Conservation (phyloP, 2,113 vertebrate species). For the Hypomesus transpacificus region DNA sequence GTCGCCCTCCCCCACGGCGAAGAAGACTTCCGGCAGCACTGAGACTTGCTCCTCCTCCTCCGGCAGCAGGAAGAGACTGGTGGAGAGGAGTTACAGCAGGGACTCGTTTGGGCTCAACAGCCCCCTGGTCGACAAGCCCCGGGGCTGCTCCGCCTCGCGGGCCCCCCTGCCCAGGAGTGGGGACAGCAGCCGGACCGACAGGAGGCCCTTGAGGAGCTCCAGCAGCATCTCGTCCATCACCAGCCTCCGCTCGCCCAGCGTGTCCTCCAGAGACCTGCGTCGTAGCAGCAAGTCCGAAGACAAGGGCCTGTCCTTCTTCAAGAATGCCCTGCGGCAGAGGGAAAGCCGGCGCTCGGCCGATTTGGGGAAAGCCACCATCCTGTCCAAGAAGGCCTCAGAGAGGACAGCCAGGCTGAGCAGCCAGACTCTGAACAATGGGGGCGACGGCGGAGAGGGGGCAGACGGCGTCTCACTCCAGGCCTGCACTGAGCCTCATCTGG, state of each 20-base stretch:
- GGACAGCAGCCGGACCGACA: conserved; percentile 64
- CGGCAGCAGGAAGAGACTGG: conserved; percentile 75
- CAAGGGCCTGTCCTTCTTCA: conserved; percentile 94
- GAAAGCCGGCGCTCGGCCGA: conserved; percentile 90
- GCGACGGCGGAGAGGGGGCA: conserved; percentile 54
- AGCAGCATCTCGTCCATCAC: conserved; percentile 89
- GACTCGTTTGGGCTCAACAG: conserved; percentile 81
- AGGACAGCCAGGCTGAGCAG: conserved; percentile 71
- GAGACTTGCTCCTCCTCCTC: conserved; percentile 61
- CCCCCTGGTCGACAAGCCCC: conserved; percentile 73
- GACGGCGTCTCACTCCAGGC: conserved; percentile 59
- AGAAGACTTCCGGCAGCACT: conserved; percentile 59
- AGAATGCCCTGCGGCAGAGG: conserved; percentile 90
- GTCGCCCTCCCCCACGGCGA: conserved; percentile 73
- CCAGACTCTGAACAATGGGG: conserved; percentile 59
- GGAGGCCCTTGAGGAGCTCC: conserved; percentile 78
- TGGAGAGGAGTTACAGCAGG: conserved; percentile 81
- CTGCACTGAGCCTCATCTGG: conserved; percentile 47
- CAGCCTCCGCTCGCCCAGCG: conserved; percentile 83
- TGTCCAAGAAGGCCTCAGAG: conserved; percentile 79
- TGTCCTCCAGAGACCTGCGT: conserved; percentile 72
- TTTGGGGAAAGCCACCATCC: conserved; percentile 85
- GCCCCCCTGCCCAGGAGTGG: conserved; percentile 66
- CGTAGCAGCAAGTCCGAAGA: conserved; percentile 90
- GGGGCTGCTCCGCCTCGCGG: conserved; percentile 62